These are phyloP conservation scores for Tortricodes alternella DNA, from an alignment of 2,888 invertebrate species.

Conservation along the genomic window DNA sequence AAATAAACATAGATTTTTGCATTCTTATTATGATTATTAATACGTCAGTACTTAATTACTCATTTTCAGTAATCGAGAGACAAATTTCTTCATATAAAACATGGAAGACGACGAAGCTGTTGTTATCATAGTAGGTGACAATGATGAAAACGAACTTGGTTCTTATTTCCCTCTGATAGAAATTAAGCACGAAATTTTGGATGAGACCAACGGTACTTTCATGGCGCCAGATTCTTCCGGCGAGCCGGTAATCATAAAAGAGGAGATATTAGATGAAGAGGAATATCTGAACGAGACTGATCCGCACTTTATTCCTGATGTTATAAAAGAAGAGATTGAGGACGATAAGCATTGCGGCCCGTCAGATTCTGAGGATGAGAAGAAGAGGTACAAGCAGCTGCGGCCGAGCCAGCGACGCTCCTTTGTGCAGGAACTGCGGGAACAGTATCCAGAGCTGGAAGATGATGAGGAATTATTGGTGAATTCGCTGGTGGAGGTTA, in stretches of 20 bases:
- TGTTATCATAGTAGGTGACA: constrained; percentile 49
- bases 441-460: constrained; percentile 53
- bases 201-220: constrained; percentile 36
- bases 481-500: constrained; percentile 53
- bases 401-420: constrained; percentile 46
- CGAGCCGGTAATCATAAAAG: constrained; percentile 46
- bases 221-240: constrained; percentile 30
- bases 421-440: constrained; percentile 55
- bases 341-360: constrained; percentile 28
- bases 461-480: constrained; percentile 50
- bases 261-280: constrained; percentile 33
- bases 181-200: constrained; percentile 43
- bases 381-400: constrained; percentile 37
- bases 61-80: neutral
- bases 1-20: neutral
- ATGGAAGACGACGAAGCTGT: constrained; percentile 53
- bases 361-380: neutral
- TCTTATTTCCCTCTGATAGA: constrained; percentile 30
- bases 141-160: constrained; percentile 22
- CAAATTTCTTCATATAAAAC: neutral
- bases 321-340: constrained; percentile 30
- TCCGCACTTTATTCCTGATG: constrained; percentile 18
- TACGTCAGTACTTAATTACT: neutral
- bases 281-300: constrained; percentile 20
- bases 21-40: neutral